Conservation (phyloP, 2,113 vertebrate genomes). For the Thunnus maccoyii region DNA sequence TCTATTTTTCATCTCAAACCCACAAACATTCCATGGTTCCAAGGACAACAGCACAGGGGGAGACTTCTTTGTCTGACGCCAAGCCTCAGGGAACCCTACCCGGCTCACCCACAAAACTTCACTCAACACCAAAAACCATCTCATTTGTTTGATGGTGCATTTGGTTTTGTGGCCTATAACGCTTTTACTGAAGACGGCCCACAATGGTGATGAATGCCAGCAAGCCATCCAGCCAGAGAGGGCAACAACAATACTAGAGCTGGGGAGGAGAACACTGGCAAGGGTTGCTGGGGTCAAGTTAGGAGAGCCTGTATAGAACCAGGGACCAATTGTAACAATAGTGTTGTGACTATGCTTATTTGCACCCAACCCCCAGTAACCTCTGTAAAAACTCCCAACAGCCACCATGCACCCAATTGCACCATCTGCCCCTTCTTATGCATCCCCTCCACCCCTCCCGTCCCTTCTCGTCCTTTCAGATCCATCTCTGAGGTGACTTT, state of each 20-base stretch:
- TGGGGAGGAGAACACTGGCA: slow-evolving; percentile 51
- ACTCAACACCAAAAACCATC: slow-evolving; percentile 32
- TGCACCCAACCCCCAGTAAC: slow-evolving; percentile 63
- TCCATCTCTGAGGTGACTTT: slow-evolving; percentile 84
- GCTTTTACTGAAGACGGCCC: slow-evolving; percentile 30
- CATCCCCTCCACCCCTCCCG: slow-evolving; percentile 68
- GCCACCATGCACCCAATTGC: slow-evolving; percentile 67
- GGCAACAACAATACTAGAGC: slow-evolving; percentile 65
- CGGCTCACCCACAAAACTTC: neutral
- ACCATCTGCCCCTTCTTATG: slow-evolving; percentile 84
- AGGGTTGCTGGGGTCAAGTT: slow-evolving; percentile 76
- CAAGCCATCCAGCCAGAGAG: slow-evolving; percentile 70
- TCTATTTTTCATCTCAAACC: neutral
- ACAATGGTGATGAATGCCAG: slow-evolving; percentile 72
- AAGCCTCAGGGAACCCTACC: neutral
- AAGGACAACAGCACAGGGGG: slow-evolving; percentile 15
- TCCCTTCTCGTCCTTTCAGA: slow-evolving; percentile 74
- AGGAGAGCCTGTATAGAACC: slow-evolving; percentile 69
- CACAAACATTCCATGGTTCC: slow-evolving; percentile 5
- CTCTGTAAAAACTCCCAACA: slow-evolving; percentile 65
- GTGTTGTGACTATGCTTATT: slow-evolving; percentile 76
- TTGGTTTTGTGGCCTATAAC: slow-evolving; percentile 32
- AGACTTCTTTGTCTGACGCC: neutral
- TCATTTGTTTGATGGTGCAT: slow-evolving; percentile 60
- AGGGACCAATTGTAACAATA: slow-evolving; percentile 77